Base-by-base conservation (phyloP, 2,113 vertebrate species). In the Haemorhous mexicanus region DNA sequence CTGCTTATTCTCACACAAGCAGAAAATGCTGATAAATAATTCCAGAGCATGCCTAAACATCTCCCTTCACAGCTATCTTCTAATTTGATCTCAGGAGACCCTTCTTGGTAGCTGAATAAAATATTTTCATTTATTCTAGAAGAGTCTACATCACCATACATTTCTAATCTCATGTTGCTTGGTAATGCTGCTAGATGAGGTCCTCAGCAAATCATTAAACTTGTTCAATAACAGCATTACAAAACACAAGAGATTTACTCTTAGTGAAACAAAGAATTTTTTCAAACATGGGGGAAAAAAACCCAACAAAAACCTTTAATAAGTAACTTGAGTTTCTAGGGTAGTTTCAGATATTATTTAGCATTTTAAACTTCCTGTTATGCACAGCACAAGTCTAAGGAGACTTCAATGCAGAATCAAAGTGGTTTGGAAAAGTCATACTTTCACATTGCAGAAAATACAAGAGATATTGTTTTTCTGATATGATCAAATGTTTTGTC, bases 51-150 rank as follows among this genome's bases (percentile, higher is more conserved):
- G 98, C 98, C 97, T 98, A 98, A 98, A 98, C 97, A 98, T 98
- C 97, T 98, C 97, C 98, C 98, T 98, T 98, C 98, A 98, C 98
- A 98, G 97, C 96, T 95, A 98, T 98, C 97, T 97, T 97, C 98
- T 98, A 98, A 99, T 98, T 98, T 98, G 98, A 98, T 98, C 98
- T 98, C 98, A 95, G 84, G 98, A 97, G 98, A 98, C 97, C 97
- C 72, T 96, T 96, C 94, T 96, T 96, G 69, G 96, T 97, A 98
- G 97, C 97, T 97, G 97, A 97, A 98, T 98, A 98, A 98, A 98
- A 98, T 98, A 98, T 98, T 98, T 98, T 98, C 97, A 97, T 98
- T 98, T 98, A 98, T 98, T 98, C 95, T 91, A 92, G 93, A 93
- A 97, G 92, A 97, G 95, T 94, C 97, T 97, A 95, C 91, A 96